These are phyloP conservation scores for Zalophus californianus DNA, from an alignment of 2,797 vertebrate species.

Conservation along the genomic window DNA sequence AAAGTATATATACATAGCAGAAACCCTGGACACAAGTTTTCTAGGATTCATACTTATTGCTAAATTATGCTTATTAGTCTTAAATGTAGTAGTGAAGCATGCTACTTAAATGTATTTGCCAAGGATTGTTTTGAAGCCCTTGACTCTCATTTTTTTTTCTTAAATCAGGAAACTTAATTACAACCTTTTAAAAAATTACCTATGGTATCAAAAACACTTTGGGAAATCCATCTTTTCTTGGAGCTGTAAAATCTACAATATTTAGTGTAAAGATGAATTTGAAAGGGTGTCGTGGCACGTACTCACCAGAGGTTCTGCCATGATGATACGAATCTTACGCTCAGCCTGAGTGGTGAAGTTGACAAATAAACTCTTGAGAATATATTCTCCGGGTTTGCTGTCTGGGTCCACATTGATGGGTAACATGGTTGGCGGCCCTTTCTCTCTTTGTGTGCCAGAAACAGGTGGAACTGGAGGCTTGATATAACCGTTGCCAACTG, in stretches of 20 bases:
- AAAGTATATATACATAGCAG: background rate
- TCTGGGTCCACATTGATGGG: constrained; percentile 96
- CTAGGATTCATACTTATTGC: background rate
- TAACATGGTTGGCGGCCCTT: constrained; percentile 94
- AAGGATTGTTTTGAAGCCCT: background rate
- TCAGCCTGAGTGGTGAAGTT: constrained; percentile 96
- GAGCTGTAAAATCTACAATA: background rate
- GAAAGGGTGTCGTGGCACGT: no score
- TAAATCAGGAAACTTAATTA: background rate
- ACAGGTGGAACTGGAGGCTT: constrained; percentile 94
- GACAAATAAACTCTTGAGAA: constrained; percentile 98
- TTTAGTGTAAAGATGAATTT: background rate
- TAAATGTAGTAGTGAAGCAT: background rate
- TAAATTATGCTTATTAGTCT: background rate
- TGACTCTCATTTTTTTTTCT: background rate
- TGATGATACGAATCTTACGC: constrained; percentile 97
- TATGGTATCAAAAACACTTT: background rate
- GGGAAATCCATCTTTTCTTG: background rate
- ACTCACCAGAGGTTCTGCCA: constrained; percentile 99
- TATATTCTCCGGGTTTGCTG: constrained; percentile 97
- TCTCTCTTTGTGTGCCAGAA: constrained; percentile 94
- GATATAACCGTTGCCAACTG: constrained; percentile 97
- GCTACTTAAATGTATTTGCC: background rate
- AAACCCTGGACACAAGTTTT: background rate
- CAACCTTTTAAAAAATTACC: background rate